Percentiles rank a stretch among this genome's conserved stretches.
Evolutionary conservation across 2,797 vertebrate genomes (phyloP).

Genomic region (Otolemur crassicaudatus): DNA sequence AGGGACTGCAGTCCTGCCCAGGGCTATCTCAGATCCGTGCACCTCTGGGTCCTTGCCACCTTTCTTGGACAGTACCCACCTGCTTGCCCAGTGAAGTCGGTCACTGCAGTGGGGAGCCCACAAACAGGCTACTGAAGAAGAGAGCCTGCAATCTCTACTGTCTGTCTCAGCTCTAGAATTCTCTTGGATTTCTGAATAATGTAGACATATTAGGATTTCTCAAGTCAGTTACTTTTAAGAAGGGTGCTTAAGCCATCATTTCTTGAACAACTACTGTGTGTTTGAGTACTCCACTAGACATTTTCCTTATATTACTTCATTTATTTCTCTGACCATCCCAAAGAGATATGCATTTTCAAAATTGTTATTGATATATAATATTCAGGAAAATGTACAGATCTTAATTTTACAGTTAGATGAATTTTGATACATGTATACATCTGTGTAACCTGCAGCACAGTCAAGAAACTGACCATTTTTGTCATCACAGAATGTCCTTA

Average conservation of each 20-base stretch:
- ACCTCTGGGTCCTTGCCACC: neutral
- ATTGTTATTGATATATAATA: neutral
- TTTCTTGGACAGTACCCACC: neutral
- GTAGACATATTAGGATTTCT: slow-evolving; percentile 1
- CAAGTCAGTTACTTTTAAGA: neutral
- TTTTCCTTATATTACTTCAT: slow-evolving; percentile 1
- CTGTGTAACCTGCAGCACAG: neutral
- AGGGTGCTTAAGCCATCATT: neutral
- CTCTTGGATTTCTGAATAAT: slow-evolving; percentile 16
- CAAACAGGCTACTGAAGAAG: neutral
- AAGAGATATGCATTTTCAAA: neutral
- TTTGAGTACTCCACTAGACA: neutral
- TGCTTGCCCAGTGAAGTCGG: neutral
- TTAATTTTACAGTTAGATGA: slow-evolving; percentile 1
- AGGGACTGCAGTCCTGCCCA: neutral
- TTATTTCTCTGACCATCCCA: neutral
- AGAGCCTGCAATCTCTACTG: neutral
- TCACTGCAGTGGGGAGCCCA: neutral
- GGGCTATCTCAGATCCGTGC: neutral
- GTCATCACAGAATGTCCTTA: neutral
- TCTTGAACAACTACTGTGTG: slow-evolving; percentile 9
- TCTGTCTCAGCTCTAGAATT: neutral
- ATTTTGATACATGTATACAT: neutral
- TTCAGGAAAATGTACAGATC: slow-evolving; percentile 17
- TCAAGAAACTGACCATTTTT: neutral